Conservation (phyloP, 2,888 invertebrate species). For the Lordiphosa fenestrarum region DNA sequence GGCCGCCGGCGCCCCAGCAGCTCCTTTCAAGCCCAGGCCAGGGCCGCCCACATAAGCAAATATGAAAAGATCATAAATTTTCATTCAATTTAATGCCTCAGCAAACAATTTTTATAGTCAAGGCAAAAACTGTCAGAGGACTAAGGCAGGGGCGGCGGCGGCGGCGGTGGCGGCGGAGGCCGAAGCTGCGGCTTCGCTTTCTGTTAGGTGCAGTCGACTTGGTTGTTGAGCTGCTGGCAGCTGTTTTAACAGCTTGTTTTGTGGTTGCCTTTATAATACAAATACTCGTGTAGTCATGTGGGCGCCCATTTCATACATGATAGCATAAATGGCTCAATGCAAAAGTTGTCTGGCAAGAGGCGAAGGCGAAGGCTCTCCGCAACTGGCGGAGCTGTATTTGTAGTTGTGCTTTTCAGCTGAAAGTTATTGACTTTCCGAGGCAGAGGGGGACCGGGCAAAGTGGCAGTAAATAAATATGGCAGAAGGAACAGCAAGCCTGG, state of each 20-base stretch:
- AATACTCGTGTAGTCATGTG: constrained; percentile 37
- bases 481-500: neutral
- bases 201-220: constrained; percentile 25
- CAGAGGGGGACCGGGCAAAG: constrained; percentile 2
- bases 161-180: constrained; percentile 5
- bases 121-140: constrained; percentile 50
- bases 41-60: constrained; percentile 63
- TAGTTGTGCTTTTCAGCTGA: constrained; percentile 17
- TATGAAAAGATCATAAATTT: constrained; percentile 80
- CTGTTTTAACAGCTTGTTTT: constrained; percentile 60
- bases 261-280: constrained; percentile 38
- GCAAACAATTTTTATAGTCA: constrained; percentile 78
- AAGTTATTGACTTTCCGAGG: constrained; percentile 26
- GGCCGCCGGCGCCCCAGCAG: constrained; percentile 39
- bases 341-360: constrained; percentile 28
- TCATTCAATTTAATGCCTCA: constrained; percentile 80
- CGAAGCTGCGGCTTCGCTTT: constrained; percentile 6
- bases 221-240: constrained; percentile 36
- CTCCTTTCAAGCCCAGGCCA: constrained; percentile 43
- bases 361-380: constrained; percentile 11
- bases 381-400: constrained; percentile 22
- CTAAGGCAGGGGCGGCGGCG: constrained; percentile 1
- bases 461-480: constrained; percentile 13
- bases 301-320: constrained; percentile 36
- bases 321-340: constrained; percentile 31